Evolutionary conservation across 2,113 vertebrate species (phyloP).

Genomic region (Bubalus kerabau): DNA sequence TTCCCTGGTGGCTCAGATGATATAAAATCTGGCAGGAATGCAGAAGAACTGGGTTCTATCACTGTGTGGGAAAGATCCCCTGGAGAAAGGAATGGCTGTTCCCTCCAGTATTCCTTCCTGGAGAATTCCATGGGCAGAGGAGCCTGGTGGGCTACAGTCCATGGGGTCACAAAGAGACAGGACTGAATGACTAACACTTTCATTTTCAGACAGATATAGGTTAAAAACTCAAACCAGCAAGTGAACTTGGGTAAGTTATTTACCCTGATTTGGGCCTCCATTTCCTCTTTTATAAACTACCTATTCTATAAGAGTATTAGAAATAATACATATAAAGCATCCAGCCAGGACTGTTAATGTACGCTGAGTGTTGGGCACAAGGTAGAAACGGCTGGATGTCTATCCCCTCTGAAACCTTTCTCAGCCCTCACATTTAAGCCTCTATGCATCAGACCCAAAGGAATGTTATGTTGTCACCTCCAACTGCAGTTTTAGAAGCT

Average conservation of each 20-base stretch:
- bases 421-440: not conserved
- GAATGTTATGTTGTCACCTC: conserved; percentile 60
- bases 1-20: not conserved
- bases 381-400: accelerated
- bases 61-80: not conserved
- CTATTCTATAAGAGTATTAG: not conserved
- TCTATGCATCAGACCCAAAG: conserved; percentile 31
- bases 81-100: not conserved
- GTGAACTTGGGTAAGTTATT: not conserved
- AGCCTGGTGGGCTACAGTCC: not conserved
- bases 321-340: not conserved
- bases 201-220: not conserved
- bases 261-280: not conserved
- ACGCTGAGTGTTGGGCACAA: accelerated
- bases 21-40: not conserved
- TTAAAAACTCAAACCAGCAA: not conserved
- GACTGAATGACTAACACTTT: not conserved
- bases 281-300: not conserved
- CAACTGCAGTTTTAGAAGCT: conserved; percentile 12
- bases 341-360: not conserved
- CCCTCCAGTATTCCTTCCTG: not conserved
- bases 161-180: not conserved
- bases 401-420: not conserved
- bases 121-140: not conserved
- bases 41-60: not conserved